Evolutionary conservation across 2,113 vertebrate species (phyloP).

Genomic region (Epinephelus moara): DNA sequence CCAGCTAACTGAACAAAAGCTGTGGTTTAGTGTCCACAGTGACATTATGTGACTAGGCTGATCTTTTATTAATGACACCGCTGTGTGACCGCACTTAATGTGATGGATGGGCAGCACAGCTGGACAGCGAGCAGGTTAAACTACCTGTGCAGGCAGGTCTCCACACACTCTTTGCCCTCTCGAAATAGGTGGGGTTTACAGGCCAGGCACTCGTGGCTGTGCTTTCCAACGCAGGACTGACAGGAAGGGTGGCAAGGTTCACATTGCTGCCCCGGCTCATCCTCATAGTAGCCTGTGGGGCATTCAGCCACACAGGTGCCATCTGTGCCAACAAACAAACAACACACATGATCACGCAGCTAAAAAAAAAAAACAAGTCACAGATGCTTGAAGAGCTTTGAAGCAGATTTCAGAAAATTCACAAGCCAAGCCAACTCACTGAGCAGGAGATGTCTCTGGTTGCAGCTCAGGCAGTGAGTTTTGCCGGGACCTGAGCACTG

Average conservation of each 20-base stretch:
- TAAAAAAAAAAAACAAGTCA: constrained; percentile 11
- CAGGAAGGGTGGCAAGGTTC: constrained; percentile 88
- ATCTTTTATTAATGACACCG: constrained; percentile 47
- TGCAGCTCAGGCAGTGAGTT: constrained; percentile 89
- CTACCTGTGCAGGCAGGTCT: constrained; percentile 89
- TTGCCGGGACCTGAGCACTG: constrained; percentile 87
- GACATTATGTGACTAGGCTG: constrained; percentile 27
- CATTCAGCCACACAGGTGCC: constrained; percentile 87
- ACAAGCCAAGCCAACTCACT: constrained; percentile 83
- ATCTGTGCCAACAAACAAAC: constrained; percentile 82
- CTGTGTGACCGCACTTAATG: constrained; percentile 17
- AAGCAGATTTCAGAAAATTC: neutral
- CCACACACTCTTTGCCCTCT: constrained; percentile 88
- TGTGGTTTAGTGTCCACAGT: constrained; percentile 2
- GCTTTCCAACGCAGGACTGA: constrained; percentile 85
- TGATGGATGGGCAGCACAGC: constrained; percentile 40
- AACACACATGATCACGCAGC: constrained; percentile 13
- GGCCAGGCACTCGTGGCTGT: constrained; percentile 87
- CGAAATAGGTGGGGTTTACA: constrained; percentile 87
- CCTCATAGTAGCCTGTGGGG: constrained; percentile 86
- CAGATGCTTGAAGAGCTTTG: neutral
- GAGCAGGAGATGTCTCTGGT: constrained; percentile 83
- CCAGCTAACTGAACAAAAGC: constrained; percentile 13
- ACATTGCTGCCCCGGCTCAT: constrained; percentile 81
- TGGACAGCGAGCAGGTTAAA: constrained; percentile 33